These are phyloP conservation scores for Phylloscopus trochilus DNA, from an alignment of 2,113 vertebrate species.

Conservation along the genomic window DNA sequence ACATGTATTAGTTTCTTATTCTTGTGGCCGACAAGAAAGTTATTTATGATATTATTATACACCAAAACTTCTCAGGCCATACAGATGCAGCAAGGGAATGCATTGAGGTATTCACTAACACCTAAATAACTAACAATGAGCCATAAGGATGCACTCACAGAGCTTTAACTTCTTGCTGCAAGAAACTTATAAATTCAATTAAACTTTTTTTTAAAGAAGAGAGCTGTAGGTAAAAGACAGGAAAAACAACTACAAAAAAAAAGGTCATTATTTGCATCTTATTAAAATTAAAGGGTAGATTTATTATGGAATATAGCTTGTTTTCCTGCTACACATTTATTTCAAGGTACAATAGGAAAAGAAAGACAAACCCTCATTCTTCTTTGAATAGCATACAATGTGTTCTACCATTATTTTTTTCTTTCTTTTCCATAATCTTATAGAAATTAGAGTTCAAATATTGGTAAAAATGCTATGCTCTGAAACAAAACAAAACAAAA, in stretches of 20 bases:
- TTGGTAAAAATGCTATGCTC: not conserved
- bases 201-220: not conserved
- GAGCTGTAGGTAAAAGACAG: not conserved
- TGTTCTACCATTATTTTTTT: not conserved
- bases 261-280: not conserved
- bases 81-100: not conserved
- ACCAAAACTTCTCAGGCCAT: not conserved
- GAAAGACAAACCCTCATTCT: not conserved
- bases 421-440: not conserved
- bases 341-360: not conserved
- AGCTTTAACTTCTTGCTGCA: not conserved
- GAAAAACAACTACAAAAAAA: not conserved
- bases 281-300: not conserved
- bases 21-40: not conserved
- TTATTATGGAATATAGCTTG: not conserved
- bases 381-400: not conserved
- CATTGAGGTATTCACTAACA: not conserved
- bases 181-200: not conserved
- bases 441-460: not conserved
- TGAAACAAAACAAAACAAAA: not conserved
- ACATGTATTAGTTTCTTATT: not conserved
- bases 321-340: not conserved
- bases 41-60: not conserved
- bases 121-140: not conserved
- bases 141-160: not conserved